Conservation (phyloP, 1,140 invertebrate genomes). For the Frieseomelitta varia region DNA sequence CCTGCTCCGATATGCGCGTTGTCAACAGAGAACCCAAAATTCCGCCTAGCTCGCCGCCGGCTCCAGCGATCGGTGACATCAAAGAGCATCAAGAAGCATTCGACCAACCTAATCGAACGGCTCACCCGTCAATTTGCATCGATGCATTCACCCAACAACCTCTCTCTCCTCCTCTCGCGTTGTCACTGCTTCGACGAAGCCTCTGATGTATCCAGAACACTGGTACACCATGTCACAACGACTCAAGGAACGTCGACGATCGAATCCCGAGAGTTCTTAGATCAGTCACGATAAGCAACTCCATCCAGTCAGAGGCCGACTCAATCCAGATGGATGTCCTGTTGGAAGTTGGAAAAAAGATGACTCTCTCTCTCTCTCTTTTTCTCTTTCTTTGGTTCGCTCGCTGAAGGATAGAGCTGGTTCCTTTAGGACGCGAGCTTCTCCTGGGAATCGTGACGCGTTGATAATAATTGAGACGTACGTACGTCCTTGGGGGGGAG, state of each 20-base stretch:
- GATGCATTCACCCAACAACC: background rate
- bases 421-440: background rate
- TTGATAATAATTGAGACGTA: conserved; percentile 58
- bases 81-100: conserved; percentile 45
- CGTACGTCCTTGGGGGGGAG: conserved; percentile 41
- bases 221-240: background rate
- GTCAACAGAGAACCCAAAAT: background rate
- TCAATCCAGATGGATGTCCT: conserved; percentile 49
- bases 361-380: background rate
- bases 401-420: conserved; percentile 20
- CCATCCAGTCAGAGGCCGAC: conserved; percentile 33
- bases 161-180: no score
- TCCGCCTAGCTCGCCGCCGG: background rate
- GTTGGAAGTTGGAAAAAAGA: conserved; percentile 40
- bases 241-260: conserved; percentile 25
- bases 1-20: background rate
- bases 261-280: conserved; percentile 3
- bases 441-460: background rate
- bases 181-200: background rate
- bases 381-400: background rate
- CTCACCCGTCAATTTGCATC: conserved; percentile 55
- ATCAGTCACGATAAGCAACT: conserved; percentile 38
- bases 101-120: conserved; percentile 35
- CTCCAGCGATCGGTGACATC: conserved; percentile 34
- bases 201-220: background rate